These are phyloP conservation scores for Caenorhabditis sp. DNA, from an alignment of 2,888 invertebrate genomes.

Conservation along the genomic window DNA sequence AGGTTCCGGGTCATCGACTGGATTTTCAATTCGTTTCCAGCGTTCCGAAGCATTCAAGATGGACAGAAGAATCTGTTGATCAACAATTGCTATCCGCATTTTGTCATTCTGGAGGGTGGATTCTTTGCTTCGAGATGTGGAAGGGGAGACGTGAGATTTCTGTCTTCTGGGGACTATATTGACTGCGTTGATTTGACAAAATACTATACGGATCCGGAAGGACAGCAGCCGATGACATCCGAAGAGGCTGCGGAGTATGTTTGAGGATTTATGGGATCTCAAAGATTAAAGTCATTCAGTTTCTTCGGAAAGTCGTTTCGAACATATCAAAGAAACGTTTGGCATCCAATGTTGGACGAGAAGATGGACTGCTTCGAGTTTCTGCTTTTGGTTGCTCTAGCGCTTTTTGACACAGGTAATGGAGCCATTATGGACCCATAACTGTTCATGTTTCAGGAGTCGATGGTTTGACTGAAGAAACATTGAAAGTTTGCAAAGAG, in stretches of 20 bases:
- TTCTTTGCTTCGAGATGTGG: conserved; percentile 45
- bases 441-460: too few relatives aligned
- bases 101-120: conserved; percentile 61
- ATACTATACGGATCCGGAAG: conserved; percentile 61
- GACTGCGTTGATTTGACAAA: conserved; percentile 52
- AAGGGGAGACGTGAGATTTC: conserved; percentile 57
- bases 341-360: conserved; percentile 58
- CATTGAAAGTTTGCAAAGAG: not conserved
- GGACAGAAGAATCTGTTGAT: conserved; percentile 46
- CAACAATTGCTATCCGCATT: conserved; percentile 58
- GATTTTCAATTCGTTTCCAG: conserved; percentile 40
- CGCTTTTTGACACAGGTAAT: conserved; percentile 44
- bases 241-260: conserved; percentile 54
- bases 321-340: conserved; percentile 60
- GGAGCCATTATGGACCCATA: too few relatives aligned
- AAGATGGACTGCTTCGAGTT: conserved; percentile 57
- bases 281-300: conserved; percentile 6
- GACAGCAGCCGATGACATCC: conserved; percentile 53
- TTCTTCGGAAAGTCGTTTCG: conserved; percentile 56
- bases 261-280: not conserved
- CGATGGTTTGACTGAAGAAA: not conserved
- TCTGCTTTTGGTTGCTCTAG: conserved; percentile 45
- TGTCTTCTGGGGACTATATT: conserved; percentile 63
- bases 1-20: conserved; percentile 53
- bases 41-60: not conserved